Conservation (phyloP, 2,113 vertebrate species). For the Balaenoptera acutorostrata region DNA sequence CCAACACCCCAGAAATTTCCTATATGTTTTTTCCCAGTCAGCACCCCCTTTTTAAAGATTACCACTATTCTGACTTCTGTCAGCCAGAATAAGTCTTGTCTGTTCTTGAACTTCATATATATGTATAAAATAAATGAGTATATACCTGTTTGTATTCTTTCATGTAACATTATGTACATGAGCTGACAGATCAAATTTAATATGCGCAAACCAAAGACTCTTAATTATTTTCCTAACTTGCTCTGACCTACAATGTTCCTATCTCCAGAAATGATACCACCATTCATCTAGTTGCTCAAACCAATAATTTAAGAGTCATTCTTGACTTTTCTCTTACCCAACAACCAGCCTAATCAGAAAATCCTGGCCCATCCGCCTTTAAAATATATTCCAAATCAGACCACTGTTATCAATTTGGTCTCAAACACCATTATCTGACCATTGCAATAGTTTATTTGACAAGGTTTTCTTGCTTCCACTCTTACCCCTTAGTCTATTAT, state of each 20-base stretch:
- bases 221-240: background rate
- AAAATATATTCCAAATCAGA: conserved; percentile 8
- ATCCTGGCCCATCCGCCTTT: background rate
- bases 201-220: background rate
- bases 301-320: background rate
- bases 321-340: background rate
- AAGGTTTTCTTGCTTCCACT: background rate
- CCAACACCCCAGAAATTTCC: background rate
- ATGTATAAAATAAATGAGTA: background rate
- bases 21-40: background rate
- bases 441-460: background rate
- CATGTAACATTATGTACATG: background rate
- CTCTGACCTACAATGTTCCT: background rate
- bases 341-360: background rate
- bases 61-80: background rate
- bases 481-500: background rate
- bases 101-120: background rate
- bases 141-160: background rate
- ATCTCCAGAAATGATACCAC: background rate
- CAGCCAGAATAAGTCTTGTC: background rate
- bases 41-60: background rate
- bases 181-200: background rate
- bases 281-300: background rate
- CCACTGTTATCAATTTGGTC: background rate
- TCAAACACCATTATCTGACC: background rate